These are phyloP conservation scores for Phataginus tricuspis DNA, from an alignment of 2,797 vertebrate species.

Conservation along the genomic window DNA sequence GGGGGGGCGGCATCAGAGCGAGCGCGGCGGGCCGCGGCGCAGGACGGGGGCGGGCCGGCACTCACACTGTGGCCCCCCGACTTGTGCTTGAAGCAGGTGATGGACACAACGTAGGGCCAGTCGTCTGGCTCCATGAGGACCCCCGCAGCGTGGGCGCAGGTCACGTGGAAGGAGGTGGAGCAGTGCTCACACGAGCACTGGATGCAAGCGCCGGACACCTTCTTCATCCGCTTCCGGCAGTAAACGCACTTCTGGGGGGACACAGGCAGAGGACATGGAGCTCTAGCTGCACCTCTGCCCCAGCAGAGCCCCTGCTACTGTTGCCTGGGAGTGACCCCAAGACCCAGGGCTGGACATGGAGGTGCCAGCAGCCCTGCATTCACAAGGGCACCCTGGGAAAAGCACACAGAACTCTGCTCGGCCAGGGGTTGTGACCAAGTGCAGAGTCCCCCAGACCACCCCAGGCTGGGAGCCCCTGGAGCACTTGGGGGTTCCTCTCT, in stretches of 20 bases:
- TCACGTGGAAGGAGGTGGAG: constrained; percentile 98
- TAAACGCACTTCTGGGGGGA: constrained; percentile 93
- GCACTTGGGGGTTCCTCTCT: background rate
- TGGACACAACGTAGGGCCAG: constrained; percentile 96
- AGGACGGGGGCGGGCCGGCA: accelerated
- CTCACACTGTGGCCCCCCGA: constrained; percentile 84
- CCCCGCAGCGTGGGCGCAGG: constrained; percentile 94
- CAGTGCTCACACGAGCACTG: constrained; percentile 96
- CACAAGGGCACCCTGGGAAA: background rate
- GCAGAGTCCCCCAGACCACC: background rate
- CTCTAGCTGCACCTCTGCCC: background rate
- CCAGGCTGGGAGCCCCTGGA: background rate
- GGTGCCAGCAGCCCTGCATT: background rate
- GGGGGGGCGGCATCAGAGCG: accelerated
- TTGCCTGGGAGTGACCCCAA: background rate
- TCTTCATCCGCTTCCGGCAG: constrained; percentile 91
- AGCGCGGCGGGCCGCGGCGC: accelerated
- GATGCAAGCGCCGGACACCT: constrained; percentile 93
- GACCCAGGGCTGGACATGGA: background rate
- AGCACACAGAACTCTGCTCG: background rate
- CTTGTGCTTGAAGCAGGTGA: constrained; percentile 96
- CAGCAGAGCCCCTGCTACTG: background rate
- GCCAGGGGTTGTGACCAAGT: background rate
- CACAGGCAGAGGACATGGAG: background rate
- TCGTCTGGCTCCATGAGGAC: constrained; percentile 96